Conservation (phyloP, 2,797 vertebrate genomes). For the Stomatorhinus walkeri region DNA sequence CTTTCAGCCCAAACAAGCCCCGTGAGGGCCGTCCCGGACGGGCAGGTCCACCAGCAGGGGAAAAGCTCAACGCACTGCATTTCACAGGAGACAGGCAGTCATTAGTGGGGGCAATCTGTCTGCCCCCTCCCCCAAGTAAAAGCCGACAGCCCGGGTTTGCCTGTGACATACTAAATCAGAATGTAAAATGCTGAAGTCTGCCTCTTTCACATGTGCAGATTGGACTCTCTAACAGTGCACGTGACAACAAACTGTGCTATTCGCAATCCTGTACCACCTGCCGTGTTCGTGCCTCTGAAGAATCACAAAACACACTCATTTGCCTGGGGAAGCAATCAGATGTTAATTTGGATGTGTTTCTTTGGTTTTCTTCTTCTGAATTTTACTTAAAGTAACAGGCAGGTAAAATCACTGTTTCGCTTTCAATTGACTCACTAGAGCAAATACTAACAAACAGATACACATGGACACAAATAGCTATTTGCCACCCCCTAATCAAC, state of each 20-base stretch:
- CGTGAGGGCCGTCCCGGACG: background rate
- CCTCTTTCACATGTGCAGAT: background rate
- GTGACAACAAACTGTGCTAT: background rate
- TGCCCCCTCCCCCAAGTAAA: background rate
- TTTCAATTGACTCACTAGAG: background rate
- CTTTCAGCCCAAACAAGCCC: background rate
- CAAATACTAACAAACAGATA: background rate
- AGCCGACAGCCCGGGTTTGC: background rate
- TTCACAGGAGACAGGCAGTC: slow-evolving; percentile 2
- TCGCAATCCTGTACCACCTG: background rate
- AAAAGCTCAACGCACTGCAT: background rate
- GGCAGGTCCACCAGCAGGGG: background rate
- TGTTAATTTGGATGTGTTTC: background rate
- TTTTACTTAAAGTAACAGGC: background rate
- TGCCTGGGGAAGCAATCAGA: background rate
- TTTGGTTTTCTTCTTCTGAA: background rate
- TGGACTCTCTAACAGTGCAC: background rate
- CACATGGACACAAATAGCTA: background rate
- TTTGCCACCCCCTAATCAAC: background rate
- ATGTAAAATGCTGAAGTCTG: background rate
- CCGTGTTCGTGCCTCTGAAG: background rate
- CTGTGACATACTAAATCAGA: background rate
- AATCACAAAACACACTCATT: background rate
- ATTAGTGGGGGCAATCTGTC: background rate
- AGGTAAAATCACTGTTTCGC: background rate